A percentile compares a stretch with the other conserved stretches of the same genome.
phyloP scores from a whole-genome alignment of 2,797 vertebrate species.

The Ispidina picta region DNA sequence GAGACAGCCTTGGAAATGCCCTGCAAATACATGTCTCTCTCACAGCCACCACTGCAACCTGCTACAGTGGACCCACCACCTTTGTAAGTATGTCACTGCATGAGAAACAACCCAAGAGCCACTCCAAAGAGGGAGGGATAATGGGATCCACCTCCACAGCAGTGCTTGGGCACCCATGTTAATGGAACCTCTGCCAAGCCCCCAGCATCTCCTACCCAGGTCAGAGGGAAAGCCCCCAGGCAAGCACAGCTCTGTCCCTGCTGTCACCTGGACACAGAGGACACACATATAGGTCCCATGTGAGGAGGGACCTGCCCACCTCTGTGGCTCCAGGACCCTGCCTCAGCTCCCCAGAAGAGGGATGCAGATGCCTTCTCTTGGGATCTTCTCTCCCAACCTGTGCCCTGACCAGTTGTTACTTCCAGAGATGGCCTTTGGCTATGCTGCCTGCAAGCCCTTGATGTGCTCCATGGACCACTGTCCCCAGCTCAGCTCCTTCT shows the following conservation, averaged over 20 bases:
- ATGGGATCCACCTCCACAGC: neutral
- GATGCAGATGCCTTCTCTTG: neutral
- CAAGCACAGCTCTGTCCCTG: neutral
- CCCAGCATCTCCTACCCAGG: neutral
- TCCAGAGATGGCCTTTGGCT: neutral
- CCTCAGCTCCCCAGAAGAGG: neutral
- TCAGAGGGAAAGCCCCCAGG: neutral
- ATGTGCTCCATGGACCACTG: neutral
- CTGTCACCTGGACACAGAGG: neutral
- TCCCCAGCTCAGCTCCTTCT: neutral
- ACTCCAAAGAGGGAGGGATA: rapidly evolving
- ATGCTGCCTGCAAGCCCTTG: neutral
- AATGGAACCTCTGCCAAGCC: neutral
- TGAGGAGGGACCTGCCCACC: neutral
- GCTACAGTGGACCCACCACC: neutral
- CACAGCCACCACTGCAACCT: neutral
- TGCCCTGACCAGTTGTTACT: neutral
- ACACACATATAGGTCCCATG: rapidly evolving
- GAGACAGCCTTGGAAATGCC: rapidly evolving
- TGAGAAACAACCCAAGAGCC: neutral
- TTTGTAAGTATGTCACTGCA: neutral
- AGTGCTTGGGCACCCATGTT: neutral
- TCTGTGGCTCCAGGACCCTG: neutral
- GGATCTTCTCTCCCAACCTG: neutral
- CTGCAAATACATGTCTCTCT: neutral